These are phyloP conservation scores for Ptyas mucosa DNA, from an alignment of 2,113 vertebrate species.

Conservation along the genomic window DNA sequence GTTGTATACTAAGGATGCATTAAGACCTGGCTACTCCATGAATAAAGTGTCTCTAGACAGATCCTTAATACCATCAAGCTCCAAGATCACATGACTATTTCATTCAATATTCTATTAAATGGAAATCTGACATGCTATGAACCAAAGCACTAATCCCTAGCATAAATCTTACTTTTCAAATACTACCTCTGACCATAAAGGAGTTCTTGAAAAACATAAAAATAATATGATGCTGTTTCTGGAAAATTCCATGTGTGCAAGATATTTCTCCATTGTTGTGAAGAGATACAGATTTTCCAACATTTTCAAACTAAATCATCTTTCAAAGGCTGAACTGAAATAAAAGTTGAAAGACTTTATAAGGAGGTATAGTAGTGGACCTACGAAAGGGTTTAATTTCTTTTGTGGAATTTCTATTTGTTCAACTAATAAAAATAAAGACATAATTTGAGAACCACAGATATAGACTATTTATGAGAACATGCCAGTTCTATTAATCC, in stretches of 20 bases:
- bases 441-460: not conserved
- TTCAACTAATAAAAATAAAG: not conserved
- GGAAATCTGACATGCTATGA: not conserved
- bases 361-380: not conserved
- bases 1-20: not conserved
- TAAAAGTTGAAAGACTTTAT: not conserved
- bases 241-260: not conserved
- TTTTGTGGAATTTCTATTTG: not conserved
- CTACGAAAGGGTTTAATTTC: not conserved
- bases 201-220: too few species aligned
- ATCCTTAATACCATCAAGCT: not conserved
- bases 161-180: not conserved
- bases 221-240: too few species aligned
- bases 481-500: not conserved
- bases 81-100: not conserved
- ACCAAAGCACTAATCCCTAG: not conserved
- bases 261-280: not conserved
- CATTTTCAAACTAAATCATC: not conserved
- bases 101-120: not conserved
- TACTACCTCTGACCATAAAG: not conserved
- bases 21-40: not conserved
- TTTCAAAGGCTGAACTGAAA: not conserved
- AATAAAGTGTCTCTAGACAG: not conserved
- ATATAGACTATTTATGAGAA: not conserved
- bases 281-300: not conserved